Base-by-base conservation (phyloP, 2,888 invertebrate genomes). In the Cistogaster globosa region DNA sequence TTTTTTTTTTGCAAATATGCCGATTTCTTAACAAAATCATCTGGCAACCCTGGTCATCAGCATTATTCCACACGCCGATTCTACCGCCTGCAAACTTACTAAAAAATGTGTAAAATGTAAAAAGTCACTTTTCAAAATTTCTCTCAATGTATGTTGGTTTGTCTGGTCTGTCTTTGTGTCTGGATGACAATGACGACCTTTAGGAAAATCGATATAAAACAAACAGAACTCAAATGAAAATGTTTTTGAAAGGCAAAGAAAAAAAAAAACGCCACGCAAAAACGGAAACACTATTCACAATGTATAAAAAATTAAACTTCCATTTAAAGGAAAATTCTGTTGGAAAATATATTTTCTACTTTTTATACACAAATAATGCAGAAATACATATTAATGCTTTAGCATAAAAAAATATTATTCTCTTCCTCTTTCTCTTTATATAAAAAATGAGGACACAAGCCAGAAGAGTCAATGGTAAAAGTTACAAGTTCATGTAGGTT, bases 401-500 rank as follows among this genome's bases (percentile, higher is more conserved):
- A 36, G 32, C 71, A 79, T 79, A 57, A 71, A 36, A 55, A 69
- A 63, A 53, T 63, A 71, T 42, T 32, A 20, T 71, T 63, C 57
- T 48, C 14, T n/a, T n/a, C n/a, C n/a, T n/a, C n/a, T n/a, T n/a
- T n/a, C n/a, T n/a, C n/a, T n/a, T n/a, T n/a, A n/a, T 51, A 57
- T 8, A 55, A 42, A 62, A 48, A 42, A 12, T 42, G 5, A 78
- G 42, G 58, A 74, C 60, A 42, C 78, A 63, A 68, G 55, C 12
- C 68, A 48, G 60, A 81, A 81, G 68, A 81, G 74, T 81, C 74
- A 81, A 81, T 81, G 81, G 77, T 45, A 65, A 83, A 74, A 78
- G 83, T 83, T 77, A 16, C 77, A 83, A 83, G 83, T 83, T 83
- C 83, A 83, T 83, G 83, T 78, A 77, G 67, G 9, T 58, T 67